Base-by-base conservation (phyloP, 2,113 vertebrate genomes). In the Carassius carassius region DNA sequence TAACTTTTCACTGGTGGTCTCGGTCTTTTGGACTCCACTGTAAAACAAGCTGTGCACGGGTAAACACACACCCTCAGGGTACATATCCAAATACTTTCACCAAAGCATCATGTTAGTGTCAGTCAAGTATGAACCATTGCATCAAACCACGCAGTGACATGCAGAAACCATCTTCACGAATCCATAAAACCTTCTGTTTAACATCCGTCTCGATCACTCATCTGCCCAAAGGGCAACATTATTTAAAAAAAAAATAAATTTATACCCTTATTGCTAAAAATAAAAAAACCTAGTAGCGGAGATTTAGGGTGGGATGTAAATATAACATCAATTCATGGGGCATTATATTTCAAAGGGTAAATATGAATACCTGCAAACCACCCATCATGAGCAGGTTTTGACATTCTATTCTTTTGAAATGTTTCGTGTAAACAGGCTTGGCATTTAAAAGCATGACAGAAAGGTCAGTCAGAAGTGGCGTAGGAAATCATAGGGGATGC, bases 111-210 rank as follows among this genome's bases (percentile, higher is more conserved):
- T 41, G 56, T 63, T 19, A 47, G n/a, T 47, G n/a, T 63, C 78
- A 63, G 7, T 63, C 13, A 63, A 25, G 35, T 60, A 37, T 78
- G 49, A 58, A 16, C 35, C 25, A 9, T 56, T 11, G n/a, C n/a
- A 63, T n/a, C 21, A 25, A 44, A 44, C 47, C 58, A 23, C 29
- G 77, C n/a, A 44, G 3, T 44, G 35, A 25, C 77, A 47, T 79
- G 77, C 37, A 44, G 56, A 62, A 78, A 62, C 37, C 21, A 62
- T 78, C 54, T 78, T 23, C 6, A 44, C 25, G 12, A 62, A 78
- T 62, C 0, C 56, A 79, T 79, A 79, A 14, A 62, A 23, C 5
- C 32, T 41, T 60, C 56, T 23, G 54, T 60, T 35, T 58, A 10
- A 77, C 29, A 35, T 17, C 19, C 1, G 19, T 37, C 75, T 63